Percentiles rank a stretch among this genome's conserved stretches.
These are phyloP conservation scores for Gila robusta DNA, from an alignment of 2,797 vertebrate genomes.

Conservation along the genomic window DNA sequence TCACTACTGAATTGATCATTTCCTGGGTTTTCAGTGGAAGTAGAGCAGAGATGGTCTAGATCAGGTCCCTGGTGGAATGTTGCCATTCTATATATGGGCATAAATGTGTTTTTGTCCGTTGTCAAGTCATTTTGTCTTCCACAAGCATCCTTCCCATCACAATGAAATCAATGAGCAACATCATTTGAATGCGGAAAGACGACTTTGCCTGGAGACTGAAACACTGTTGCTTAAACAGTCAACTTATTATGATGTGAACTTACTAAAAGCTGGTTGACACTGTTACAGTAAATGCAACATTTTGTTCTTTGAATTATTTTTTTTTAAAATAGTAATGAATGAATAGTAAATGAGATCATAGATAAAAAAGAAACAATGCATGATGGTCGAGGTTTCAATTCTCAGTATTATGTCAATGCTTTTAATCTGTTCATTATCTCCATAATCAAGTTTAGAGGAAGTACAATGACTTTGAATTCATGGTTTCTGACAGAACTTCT, in stretches of 20 bases:
- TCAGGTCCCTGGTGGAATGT: slow-evolving; percentile 41
- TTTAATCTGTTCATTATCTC: slow-evolving; percentile 10
- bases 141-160: slow-evolving; percentile 56
- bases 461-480: slow-evolving; percentile 23
- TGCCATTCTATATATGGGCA: slow-evolving; percentile 56
- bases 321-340: too few relatives aligned
- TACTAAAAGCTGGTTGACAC: neutral
- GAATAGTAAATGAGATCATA: neutral
- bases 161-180: slow-evolving; percentile 27
- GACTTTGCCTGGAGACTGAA: slow-evolving; percentile 8
- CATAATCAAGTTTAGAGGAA: slow-evolving; percentile 12
- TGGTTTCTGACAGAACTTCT: neutral
- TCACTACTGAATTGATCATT: slow-evolving; percentile 5
- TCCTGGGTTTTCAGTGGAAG: slow-evolving; percentile 20
- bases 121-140: slow-evolving; percentile 23
- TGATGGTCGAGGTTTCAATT: neutral
- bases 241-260: neutral
- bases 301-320: neutral
- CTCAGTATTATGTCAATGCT: slow-evolving; percentile 9
- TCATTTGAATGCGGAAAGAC: slow-evolving; percentile 38
- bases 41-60: slow-evolving; percentile 18
- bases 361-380: neutral
- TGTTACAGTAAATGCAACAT: neutral
- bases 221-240: slow-evolving; percentile 30
- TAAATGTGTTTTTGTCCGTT: slow-evolving; percentile 28